Conservation (phyloP, 2,888 invertebrate species). For the Harmothoe impar region DNA sequence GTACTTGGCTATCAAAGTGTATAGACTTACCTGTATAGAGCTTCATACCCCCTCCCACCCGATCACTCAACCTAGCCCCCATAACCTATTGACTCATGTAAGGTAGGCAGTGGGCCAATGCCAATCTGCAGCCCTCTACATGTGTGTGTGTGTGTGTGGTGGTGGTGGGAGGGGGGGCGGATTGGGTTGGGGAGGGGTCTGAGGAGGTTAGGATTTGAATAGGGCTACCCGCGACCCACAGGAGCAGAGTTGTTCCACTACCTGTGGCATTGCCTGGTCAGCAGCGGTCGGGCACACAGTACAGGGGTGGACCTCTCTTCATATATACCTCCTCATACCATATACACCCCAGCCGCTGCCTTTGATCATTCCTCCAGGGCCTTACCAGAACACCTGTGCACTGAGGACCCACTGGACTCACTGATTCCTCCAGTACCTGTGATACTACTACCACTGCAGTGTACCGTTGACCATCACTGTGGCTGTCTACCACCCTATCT, state of each 20-base stretch:
- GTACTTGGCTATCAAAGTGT: not conserved
- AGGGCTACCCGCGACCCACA: not conserved
- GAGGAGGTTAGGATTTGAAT: not conserved
- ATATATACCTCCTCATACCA: not conserved
- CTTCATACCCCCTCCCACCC: not conserved
- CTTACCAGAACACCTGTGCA: not conserved
- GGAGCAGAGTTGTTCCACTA: not conserved
- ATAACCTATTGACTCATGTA: not conserved
- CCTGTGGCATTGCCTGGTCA: conserved; percentile 20
- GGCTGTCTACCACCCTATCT: too few relatives aligned
- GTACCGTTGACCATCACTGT: too few relatives aligned
- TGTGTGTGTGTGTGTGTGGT: not conserved
- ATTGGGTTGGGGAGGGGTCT: not conserved
- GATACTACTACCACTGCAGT: too few relatives aligned
- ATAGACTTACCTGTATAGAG: not conserved
- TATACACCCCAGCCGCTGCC: not conserved
- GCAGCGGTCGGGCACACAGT: not conserved
- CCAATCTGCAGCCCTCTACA: too few relatives aligned
- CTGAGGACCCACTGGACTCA: not conserved
- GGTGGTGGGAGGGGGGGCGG: not conserved
- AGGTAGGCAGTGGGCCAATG: not conserved
- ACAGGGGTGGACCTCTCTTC: not conserved
- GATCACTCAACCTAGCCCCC: not conserved
- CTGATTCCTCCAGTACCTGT: not conserved
- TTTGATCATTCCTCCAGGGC: not conserved